These are phyloP conservation scores for Zelostemma sp. DNA, from an alignment of 1,140 invertebrate genomes.

Conservation along the genomic window DNA sequence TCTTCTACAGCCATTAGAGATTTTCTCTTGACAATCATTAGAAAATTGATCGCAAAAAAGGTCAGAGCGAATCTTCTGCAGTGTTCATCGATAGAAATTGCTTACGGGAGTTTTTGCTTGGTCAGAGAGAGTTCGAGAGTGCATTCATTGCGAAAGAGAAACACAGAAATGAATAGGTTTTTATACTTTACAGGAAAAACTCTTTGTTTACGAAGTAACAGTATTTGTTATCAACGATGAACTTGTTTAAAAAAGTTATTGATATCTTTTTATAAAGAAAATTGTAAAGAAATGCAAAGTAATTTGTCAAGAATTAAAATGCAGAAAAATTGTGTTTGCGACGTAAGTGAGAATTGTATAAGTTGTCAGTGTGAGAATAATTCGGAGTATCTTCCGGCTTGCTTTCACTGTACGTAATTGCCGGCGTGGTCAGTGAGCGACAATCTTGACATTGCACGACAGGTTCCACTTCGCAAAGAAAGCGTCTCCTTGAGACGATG, in stretches of 20 bases:
- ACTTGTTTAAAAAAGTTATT: not conserved
- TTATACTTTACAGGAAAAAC: not conserved
- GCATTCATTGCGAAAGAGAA: slow-evolving; percentile 5
- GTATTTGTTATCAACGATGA: not conserved
- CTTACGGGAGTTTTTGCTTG: slow-evolving; percentile 22
- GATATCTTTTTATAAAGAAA: not conserved
- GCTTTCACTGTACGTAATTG: slow-evolving; percentile 46
- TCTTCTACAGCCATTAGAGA: too few relatives aligned
- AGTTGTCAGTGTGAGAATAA: slow-evolving; percentile 34
- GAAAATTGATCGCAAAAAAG: slow-evolving; percentile 25
- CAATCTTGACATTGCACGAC: slow-evolving; percentile 47
- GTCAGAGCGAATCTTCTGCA: slow-evolving; percentile 23
- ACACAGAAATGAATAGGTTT: not conserved
- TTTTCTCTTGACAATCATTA: slow-evolving; percentile 16
- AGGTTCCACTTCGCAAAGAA: slow-evolving; percentile 33
- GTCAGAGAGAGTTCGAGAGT: slow-evolving; percentile 28
- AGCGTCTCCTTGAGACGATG: slow-evolving; percentile 34
- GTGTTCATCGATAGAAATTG: slow-evolving; percentile 22
- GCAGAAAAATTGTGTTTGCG: not conserved
- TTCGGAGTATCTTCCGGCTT: slow-evolving; percentile 34
- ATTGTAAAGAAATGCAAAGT: not conserved
- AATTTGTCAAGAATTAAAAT: not conserved
- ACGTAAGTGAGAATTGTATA: not conserved
- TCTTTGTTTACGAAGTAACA: not conserved
- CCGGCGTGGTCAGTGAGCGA: slow-evolving; percentile 24